Evolutionary conservation across 2,113 vertebrate genomes (phyloP).

Genomic region (Gallinago undulata): DNA sequence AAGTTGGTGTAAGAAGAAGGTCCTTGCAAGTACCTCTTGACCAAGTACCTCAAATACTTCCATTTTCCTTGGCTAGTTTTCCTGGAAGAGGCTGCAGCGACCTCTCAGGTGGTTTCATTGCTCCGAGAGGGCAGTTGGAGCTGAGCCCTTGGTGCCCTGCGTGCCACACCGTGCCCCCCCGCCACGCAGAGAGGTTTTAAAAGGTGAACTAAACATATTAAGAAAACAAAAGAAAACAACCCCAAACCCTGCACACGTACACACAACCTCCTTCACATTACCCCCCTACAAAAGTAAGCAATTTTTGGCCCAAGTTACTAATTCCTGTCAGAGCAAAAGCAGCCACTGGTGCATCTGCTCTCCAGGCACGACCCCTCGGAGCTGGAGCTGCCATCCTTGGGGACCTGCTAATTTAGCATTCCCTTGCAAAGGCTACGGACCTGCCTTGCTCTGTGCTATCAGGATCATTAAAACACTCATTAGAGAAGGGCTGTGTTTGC

Average conservation of each 20-base stretch:
- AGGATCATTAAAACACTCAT: slow-evolving; percentile 26
- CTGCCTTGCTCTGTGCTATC: not conserved
- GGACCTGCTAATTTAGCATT: not conserved
- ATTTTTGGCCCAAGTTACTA: not conserved
- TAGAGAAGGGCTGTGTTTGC: not conserved
- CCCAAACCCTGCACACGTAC: not conserved
- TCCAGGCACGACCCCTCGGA: not conserved
- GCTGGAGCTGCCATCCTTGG: not conserved
- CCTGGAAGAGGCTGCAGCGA: not conserved
- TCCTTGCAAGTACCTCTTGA: not conserved
- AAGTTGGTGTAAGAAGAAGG: not conserved
- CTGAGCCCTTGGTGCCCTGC: not conserved
- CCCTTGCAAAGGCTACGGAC: not conserved
- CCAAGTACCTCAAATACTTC: not conserved
- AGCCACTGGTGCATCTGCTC: not conserved
- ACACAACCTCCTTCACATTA: not conserved
- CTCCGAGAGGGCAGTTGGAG: not conserved
- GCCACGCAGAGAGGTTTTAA: fast-evolving
- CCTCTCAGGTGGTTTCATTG: not conserved
- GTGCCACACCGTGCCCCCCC: not conserved
- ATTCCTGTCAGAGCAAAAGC: not conserved
- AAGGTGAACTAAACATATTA: not conserved
- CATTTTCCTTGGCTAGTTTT: not conserved
- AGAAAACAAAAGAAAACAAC: not conserved
- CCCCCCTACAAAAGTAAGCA: not conserved